Conservation (phyloP, 1,140 invertebrate genomes). For the fruit fly (Drosophila melanogaster) region Release_6_plus_ISO1_MT NT_033777.3:15097501-15098000, state of each 20-base stretch:
- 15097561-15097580: slow-evolving; percentile 1
- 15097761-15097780: slow-evolving; percentile 92
- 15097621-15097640: slow-evolving; percentile 88
- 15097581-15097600: slow-evolving; percentile 1
- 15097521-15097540: slow-evolving; percentile 58
- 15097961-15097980: slow-evolving; percentile 91
- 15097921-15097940: slow-evolving; percentile 92
- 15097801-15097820: slow-evolving; percentile 90
- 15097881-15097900: slow-evolving; percentile 86
- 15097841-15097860: slow-evolving; percentile 88
- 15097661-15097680: slow-evolving; percentile 92
- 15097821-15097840: slow-evolving; percentile 90
- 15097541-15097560: neutral
- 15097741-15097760: slow-evolving; percentile 90
- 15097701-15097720: slow-evolving; percentile 86
- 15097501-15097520: slow-evolving; percentile 56
- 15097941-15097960: slow-evolving; percentile 91
- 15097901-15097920: slow-evolving; percentile 92
- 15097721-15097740: slow-evolving; percentile 87
- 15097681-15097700: slow-evolving; percentile 90
- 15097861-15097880: slow-evolving; percentile 89
- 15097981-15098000: slow-evolving; percentile 90
- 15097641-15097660: slow-evolving; percentile 92
- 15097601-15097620: slow-evolving; percentile 7
- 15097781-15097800: slow-evolving; percentile 91